These are phyloP conservation scores for Spialia ferax DNA, from an alignment of 2,888 invertebrate species.

Conservation along the genomic window DNA sequence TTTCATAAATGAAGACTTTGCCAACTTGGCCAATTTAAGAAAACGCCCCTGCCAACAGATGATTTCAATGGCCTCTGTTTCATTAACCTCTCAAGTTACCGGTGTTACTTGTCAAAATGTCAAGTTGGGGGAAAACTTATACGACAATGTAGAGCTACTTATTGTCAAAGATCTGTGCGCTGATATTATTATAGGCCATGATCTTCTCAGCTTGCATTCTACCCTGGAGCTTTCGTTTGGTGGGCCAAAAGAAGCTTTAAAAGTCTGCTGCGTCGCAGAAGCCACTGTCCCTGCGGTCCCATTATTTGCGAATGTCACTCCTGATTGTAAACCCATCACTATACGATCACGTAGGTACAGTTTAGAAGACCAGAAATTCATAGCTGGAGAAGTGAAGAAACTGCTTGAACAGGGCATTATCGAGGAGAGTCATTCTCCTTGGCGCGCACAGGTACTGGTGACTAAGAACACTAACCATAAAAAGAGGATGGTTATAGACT, in stretches of 20 bases:
- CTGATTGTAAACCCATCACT: background rate
- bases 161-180: slow-evolving; percentile 12
- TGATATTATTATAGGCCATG: slow-evolving; percentile 12
- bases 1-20: slow-evolving; percentile 12
- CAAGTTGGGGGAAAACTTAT: background rate
- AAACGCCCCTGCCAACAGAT: background rate
- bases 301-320: background rate
- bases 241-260: background rate
- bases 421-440: slow-evolving; percentile 6
- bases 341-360: background rate
- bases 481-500: slow-evolving; percentile 5
- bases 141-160: background rate
- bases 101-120: background rate
- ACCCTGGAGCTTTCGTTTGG: background rate
- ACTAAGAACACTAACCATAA: background rate
- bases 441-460: slow-evolving; percentile 10
- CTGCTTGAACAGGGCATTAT: slow-evolving; percentile 3
- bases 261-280: slow-evolving; percentile 8
- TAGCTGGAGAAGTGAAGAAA: background rate
- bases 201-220: background rate
- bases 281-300: slow-evolving; percentile 5
- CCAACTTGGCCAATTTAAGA: background rate
- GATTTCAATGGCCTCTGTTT: slow-evolving; percentile 5
- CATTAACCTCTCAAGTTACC: background rate
- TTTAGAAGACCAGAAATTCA: background rate